A percentile compares a stretch with the other conserved stretches of the same genome.
These are phyloP conservation scores for Phenganax subtilis DNA, from an alignment of 92 coral and sea anemone species.

Conservation along the genomic window DNA sequence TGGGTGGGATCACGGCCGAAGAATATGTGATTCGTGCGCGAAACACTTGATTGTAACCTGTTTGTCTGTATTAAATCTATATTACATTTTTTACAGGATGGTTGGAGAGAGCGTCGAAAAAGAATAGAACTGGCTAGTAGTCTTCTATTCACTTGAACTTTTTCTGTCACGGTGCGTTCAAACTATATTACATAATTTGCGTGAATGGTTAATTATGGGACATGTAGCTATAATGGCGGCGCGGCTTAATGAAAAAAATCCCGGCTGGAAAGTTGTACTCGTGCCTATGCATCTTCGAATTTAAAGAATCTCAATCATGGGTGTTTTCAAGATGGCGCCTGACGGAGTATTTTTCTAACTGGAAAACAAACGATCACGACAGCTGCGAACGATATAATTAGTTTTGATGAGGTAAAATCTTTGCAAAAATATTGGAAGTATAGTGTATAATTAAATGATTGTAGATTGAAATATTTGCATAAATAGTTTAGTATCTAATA, in stretches of 20 bases:
- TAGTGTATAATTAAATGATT: neutral
- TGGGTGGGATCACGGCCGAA: too few species aligned
- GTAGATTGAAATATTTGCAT: conserved; percentile 15
- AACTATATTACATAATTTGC: neutral
- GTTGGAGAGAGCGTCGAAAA: conserved; percentile 22
- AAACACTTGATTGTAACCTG: neutral
- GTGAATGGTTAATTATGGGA: neutral
- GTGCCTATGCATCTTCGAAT: too few species aligned
- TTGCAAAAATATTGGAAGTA: too few species aligned
- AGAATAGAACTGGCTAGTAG: conserved; percentile 29
- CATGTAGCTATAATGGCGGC: too few species aligned
- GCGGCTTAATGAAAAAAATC: too few species aligned
- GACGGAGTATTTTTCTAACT: too few species aligned
- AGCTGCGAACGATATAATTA: too few species aligned
- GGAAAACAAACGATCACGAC: too few species aligned
- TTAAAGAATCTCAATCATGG: too few species aligned
- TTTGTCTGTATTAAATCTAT: neutral
- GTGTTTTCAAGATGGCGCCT: too few species aligned
- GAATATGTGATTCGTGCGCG: neutral
- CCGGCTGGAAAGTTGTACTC: too few species aligned
- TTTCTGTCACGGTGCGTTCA: neutral
- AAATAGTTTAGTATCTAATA: neutral
- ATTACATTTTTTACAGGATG: conserved; percentile 19
- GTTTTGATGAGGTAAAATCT: too few species aligned
- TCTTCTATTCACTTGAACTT: conserved; percentile 20